Percentiles rank a stretch among this genome's conserved stretches.
Evolutionary conservation across 2,113 vertebrate genomes (phyloP).

Genomic region (Aegypius monachus): DNA sequence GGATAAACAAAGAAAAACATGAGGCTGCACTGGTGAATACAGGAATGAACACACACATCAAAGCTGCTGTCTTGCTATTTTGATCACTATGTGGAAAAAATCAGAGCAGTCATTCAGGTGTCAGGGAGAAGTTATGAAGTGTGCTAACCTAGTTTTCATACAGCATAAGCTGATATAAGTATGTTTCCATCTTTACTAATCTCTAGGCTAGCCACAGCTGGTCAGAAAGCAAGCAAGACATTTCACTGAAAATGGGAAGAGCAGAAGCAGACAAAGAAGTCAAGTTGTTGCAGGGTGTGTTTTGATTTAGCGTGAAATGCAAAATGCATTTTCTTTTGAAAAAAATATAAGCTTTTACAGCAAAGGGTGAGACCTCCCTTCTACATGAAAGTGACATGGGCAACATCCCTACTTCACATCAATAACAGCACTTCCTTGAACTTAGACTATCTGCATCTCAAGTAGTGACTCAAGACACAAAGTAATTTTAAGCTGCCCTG

Average conservation of each 20-base stretch:
- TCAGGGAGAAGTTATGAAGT: background rate
- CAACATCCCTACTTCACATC: background rate
- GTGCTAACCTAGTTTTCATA: background rate
- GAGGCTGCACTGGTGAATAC: background rate
- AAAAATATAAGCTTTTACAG: background rate
- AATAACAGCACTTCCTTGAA: background rate
- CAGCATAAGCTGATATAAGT: background rate
- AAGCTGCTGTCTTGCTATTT: background rate
- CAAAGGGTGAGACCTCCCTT: background rate
- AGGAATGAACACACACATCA: background rate
- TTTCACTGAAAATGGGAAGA: background rate
- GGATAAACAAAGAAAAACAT: background rate
- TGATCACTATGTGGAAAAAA: background rate
- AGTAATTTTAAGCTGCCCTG: background rate
- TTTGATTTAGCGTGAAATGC: background rate
- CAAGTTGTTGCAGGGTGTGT: background rate
- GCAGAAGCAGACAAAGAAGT: background rate
- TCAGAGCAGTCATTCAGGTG: background rate
- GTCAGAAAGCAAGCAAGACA: background rate
- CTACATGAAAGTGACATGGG: accelerated
- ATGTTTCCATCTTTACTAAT: background rate
- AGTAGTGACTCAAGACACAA: background rate
- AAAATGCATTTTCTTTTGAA: background rate
- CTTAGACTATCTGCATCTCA: background rate
- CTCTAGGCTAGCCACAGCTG: background rate